Base-by-base conservation (phyloP, 2,113 vertebrate genomes). In the Paracanthobrama guichenoti region DNA sequence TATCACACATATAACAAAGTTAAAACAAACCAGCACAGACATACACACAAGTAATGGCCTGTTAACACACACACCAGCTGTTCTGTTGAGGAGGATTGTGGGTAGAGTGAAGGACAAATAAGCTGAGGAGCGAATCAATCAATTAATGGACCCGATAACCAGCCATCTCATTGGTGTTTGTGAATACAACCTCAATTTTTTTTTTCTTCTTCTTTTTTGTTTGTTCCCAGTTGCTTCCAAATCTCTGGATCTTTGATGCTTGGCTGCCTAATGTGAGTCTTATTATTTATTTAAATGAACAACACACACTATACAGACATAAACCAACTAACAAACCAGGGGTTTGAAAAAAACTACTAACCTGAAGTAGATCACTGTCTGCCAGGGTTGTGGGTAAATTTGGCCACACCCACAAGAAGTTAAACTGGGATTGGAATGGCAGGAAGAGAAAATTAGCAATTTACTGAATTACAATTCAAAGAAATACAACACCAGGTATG, bases 1-100 rank as follows among this genome's bases (percentile, higher is more conserved):
- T 82, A 82, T 82, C 64, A 82, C 64, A 71, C 46, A 26, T 81
- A 35, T 82, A 82, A 71, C 80, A 50, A 80, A 80, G 60, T 57
- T 79, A 79, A 64, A 79, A 79, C 77, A 67, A 81, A 67, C 67
- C 22, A 82, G 48, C 46, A 81, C 2, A 53, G 62, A 81, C 44
- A 42, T 26, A 55, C 79, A 69, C 44, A n/a, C 42, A 79, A 16
- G 22, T 14, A 77, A 62, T 44, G 53, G 46, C 13, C 31, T 44
- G 76, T 62, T 79, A 77, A 77, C 42, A 48, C 59, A 39, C 64
- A 71, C 79, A 69, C 46, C 66, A 57, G 46, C 64, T 82, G 80
- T 72, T 82, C 66, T 10, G 20, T 81, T 71, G 28, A 3, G 50
- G 64, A 71, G 48, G 28, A 71, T 20, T 71, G 64, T 42, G 80